Base-by-base conservation (phyloP, 2,888 invertebrate species). In the Tuberolachnus salignus region DNA sequence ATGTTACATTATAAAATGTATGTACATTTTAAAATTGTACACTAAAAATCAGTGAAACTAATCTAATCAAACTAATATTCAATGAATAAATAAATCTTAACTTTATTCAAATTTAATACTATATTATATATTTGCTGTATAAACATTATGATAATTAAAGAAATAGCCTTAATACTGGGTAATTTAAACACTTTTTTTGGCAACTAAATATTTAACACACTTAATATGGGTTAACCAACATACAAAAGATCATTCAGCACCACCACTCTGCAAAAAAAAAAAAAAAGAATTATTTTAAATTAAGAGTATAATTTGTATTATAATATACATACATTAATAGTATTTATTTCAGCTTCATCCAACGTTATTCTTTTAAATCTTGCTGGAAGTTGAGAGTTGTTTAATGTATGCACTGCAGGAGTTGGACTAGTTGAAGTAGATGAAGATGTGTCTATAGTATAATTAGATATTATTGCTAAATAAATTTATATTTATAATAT, bases 321-420 rank as follows among this genome's bases (percentile, higher is more conserved):
- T 73, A 59, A 19, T 51, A 71, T 84, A 83, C 49, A 23, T 83
- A 86, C 86, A 83, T 86, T 86, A 67, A 86, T 86, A 57, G 84
- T 84, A 49, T 84, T 85, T n/a, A 86, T 84, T 83, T 86, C 86
- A 26, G 83, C 82, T 61, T 84, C 83, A 61, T 84, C 83, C 49
- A 86, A 63, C 11, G 83, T 83, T 57, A 82, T 82, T 64, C 86
- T 82, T 46, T 83, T 83, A 81, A 84, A 86, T 34, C 83, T 83
- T 8, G 63, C 73, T 19, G 85, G 86, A 49, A 86, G 81, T 80
- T 85, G 85, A 83, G 84, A 84, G 81, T 85, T 84, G 82, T 86
- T 86, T 69, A 85, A 4, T 0, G 34, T 34, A 16, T 49, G 19
- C 6, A 59, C 42, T 10, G 71, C 61, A 34, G 73, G 19, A 51